Evolutionary conservation across 2,888 invertebrate species (phyloP), one percentile per base, ranked within the genome.

Genomic region (Cryptophagus acutangulus): DNA sequence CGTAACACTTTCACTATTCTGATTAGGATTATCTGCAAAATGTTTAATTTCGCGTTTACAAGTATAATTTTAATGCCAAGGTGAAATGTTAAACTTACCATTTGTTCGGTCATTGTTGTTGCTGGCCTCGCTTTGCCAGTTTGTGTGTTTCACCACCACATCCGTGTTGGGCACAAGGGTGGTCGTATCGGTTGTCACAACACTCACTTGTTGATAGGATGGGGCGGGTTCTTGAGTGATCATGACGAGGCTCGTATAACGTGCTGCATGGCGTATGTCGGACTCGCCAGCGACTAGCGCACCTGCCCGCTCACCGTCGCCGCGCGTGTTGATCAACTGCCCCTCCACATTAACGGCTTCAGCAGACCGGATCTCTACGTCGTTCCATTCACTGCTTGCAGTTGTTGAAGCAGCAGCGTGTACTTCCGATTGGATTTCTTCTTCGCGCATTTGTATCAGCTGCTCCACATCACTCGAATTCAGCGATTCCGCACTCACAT

Each of bases 201-300:
- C 82, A 71, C 81, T 84, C 61, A 85, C 84, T 67, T 74, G 74
- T 49, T 74, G 73, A 55, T 69, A 71, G 66, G 75, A 56, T 41
- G 68, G 66, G 51, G 52, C 50, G 41, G 48, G 64, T 69, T 84
- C 82, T 74, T 86, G 87, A 63, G 87, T 88, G 73, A 89, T 89
- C 87, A 88, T 87, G 71, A 89, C 85, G 76, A 88, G 81, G 76
- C 88, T 88, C 63, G 85, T 86, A 70, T 87, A 89, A 67, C 84
- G 84, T 71, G 81, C 79, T 51, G 74, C 75, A 60, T 64, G 58
- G 51, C 59, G 61, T 38, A 49, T 49, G 48, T 56, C 57, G 49
- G 51, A 44, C 51, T 66, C 59, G 49, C 53, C 51, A 15, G 16
- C 14, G 42, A 59, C 60, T 56, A 70, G 71, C 71, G 61, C 72